Evolutionary conservation across 2,888 invertebrate species (phyloP).

Genomic region (Dicranocentrus wangi): DNA sequence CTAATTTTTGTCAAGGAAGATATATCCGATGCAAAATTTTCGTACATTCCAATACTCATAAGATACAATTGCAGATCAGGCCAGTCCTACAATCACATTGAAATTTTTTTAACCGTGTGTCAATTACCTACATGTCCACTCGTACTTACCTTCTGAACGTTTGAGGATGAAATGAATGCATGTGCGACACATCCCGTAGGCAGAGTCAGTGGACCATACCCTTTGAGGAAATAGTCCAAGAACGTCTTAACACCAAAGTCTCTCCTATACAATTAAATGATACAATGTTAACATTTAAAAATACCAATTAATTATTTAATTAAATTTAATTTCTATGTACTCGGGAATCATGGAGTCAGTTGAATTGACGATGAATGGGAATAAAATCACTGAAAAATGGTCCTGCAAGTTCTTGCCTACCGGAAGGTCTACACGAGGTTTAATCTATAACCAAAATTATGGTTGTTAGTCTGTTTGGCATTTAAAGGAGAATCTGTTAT

Average conservation of each 20-base stretch:
- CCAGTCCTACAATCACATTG: too few relatives aligned
- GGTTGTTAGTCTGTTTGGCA: too few relatives aligned
- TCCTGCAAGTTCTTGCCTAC: slow-evolving; percentile 67
- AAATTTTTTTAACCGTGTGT: too few relatives aligned
- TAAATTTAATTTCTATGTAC: too few relatives aligned
- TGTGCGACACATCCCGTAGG: slow-evolving; percentile 48
- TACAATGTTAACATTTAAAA: too few relatives aligned
- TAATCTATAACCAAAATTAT: slow-evolving; percentile 57
- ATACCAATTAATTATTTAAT: too few relatives aligned
- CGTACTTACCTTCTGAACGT: too few relatives aligned
- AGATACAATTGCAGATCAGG: slow-evolving; percentile 88
- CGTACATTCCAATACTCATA: slow-evolving; percentile 59
- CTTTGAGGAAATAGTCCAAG: slow-evolving; percentile 62
- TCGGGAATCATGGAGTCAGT: slow-evolving; percentile 64
- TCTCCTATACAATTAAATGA: too few relatives aligned
- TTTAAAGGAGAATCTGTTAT: too few relatives aligned
- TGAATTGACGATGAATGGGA: slow-evolving; percentile 56
- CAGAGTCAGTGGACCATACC: slow-evolving; percentile 58
- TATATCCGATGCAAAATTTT: slow-evolving; percentile 40
- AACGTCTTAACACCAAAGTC: slow-evolving; percentile 60
- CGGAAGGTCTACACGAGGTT: slow-evolving; percentile 63
- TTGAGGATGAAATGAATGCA: slow-evolving; percentile 45
- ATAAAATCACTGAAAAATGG: slow-evolving; percentile 54
- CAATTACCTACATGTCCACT: slow-evolving; percentile 51
- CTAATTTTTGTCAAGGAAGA: slow-evolving; percentile 10